A percentile compares a stretch with the other conserved stretches of the same genome.
Conservation (phyloP, 2,113 vertebrate species). For the Lontra canadensis region DNA sequence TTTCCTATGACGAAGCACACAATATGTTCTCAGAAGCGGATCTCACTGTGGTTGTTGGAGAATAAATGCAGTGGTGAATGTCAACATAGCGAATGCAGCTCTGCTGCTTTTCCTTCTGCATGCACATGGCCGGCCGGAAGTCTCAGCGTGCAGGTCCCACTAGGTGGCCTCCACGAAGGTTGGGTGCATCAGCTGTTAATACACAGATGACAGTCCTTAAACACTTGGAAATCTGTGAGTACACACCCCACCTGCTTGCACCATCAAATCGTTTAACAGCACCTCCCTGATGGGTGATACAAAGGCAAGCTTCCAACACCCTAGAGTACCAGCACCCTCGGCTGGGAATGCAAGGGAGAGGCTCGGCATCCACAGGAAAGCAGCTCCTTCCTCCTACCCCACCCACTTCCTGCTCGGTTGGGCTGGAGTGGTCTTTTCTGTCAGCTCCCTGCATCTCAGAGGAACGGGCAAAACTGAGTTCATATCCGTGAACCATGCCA, state of each 20-base stretch:
- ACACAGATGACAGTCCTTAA: background rate
- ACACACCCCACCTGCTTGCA: accelerated
- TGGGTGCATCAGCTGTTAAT: background rate
- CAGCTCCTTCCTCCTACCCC: background rate
- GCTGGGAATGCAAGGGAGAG: accelerated
- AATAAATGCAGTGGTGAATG: background rate
- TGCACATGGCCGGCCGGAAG: accelerated
- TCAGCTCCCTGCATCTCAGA: background rate
- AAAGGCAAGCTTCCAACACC: background rate
- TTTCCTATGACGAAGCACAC: background rate
- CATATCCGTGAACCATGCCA: background rate
- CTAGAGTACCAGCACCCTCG: accelerated
- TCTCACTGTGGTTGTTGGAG: background rate
- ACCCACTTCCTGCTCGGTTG: background rate
- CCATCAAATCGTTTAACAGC: background rate
- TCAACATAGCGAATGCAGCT: background rate
- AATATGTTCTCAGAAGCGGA: background rate
- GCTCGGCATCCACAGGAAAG: accelerated
- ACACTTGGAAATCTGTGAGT: background rate
- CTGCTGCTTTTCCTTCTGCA: accelerated
- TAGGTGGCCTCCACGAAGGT: too few species aligned
- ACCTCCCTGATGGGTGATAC: accelerated
- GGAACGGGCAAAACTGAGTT: background rate
- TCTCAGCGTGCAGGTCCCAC: background rate
- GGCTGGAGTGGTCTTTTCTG: background rate